These are phyloP conservation scores for Mizuhopecten yessoensis DNA, from an alignment of 1,140 invertebrate species.

Conservation along the genomic window DNA sequence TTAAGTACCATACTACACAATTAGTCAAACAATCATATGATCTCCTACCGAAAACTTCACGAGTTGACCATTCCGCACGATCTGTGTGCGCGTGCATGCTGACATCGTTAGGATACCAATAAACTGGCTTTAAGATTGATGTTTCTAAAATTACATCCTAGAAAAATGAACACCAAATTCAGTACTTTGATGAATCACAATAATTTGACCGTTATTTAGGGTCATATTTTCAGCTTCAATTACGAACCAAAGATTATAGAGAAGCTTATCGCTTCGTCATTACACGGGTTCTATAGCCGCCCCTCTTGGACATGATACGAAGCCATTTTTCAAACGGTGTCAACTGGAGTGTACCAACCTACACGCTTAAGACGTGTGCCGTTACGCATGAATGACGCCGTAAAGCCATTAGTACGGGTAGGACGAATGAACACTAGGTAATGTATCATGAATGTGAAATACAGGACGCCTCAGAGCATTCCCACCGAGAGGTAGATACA, in stretches of 20 bases:
- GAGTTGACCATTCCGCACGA: slow-evolving; percentile 2
- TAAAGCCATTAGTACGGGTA: slow-evolving; percentile 10
- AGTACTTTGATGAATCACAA: slow-evolving; percentile 34
- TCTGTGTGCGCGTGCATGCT: background rate
- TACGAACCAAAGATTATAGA: slow-evolving; percentile 34
- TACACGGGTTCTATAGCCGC: background rate
- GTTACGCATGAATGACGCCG: background rate
- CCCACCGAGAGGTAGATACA: background rate
- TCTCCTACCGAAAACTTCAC: background rate
- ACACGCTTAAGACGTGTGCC: slow-evolving; percentile 23
- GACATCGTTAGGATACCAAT: slow-evolving; percentile 24
- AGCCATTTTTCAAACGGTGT: slow-evolving; percentile 38
- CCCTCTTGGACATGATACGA: slow-evolving; percentile 20
- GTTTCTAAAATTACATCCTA: slow-evolving; percentile 1
- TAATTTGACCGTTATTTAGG: slow-evolving; percentile 29
- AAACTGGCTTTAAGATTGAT: slow-evolving; percentile 9
- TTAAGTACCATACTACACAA: background rate
- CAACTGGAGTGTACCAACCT: slow-evolving; percentile 37
- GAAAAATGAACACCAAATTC: slow-evolving; percentile 26
- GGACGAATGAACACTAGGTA: background rate
- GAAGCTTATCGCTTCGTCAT: slow-evolving; percentile 22
- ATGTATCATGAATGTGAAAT: background rate
- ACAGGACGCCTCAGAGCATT: background rate
- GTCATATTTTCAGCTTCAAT: slow-evolving; percentile 23
- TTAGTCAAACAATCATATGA: background rate